Evolutionary conservation across 2,113 vertebrate species (phyloP), one percentile per base, ranked within the genome.

Genomic region (Tachysurus fulvidraco): DNA sequence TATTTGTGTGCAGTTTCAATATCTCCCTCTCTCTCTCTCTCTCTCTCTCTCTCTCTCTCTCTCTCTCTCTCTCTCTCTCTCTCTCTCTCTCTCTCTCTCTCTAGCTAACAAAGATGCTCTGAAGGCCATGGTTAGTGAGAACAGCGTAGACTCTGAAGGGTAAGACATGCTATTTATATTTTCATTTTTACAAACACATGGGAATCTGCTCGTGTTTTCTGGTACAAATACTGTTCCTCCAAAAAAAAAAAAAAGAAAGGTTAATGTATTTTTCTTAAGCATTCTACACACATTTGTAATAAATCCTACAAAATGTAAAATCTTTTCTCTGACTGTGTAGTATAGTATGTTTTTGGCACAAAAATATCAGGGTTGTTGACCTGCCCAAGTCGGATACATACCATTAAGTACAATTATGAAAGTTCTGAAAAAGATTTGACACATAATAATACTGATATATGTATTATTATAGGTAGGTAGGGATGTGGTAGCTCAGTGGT

Each of bases 91-190:
- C 73, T 41, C 77, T 19, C 76, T 90, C 83, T 88, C 89, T 90
- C 88, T 91, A 99, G 98, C 97, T 57, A 99, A 99, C 92, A 96
- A 95, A 0, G 98, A 98, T 90, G 95, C 98, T 76, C 94, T 99
- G 89, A 96, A 97, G 88, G 97, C 98, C 88, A 98, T 99, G 98
- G 91, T 98, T 80, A 91, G 94, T 79, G 96, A 97, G 10, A 96
- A 93, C 94, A 96, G 94, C 90, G 69, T 92, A 41, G 97, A 99
- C 55, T 96, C 96, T 57, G 98, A 98, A 54, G 96, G 96, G 98
- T 99, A 92, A 96, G 96, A 81, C 41, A 14, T 0, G 3, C 25
- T 36, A 30, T 65, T 64, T 41, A 46, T 28, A 2, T 36, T 36
- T 36, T 36, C 36, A 36, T 36, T 36, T 36, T 36, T 36, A 36